Percentiles rank a stretch among this genome's conserved stretches.
Evolutionary conservation across 53 echinoderm and acorn worm species (phyloP).

Genomic region (Actinopyga echinites): DNA sequence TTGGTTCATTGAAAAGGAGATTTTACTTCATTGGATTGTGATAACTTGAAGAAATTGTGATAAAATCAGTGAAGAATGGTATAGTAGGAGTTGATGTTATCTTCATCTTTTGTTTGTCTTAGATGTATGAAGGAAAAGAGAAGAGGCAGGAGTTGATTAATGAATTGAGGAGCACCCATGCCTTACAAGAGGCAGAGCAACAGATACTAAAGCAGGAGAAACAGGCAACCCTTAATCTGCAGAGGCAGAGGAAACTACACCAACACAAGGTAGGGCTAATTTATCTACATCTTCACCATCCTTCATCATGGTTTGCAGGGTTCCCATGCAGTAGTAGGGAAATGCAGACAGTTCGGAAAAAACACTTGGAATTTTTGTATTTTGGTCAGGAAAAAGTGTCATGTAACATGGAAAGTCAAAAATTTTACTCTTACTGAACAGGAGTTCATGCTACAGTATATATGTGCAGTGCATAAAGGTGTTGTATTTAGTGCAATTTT

Average conservation of each 20-base stretch:
- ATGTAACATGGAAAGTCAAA: no score
- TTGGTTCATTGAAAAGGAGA: no score
- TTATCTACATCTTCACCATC: no score
- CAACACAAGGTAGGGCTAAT: not conserved
- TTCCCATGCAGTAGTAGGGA: not conserved
- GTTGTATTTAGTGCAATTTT: no score
- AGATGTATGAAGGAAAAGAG: constrained; percentile 99
- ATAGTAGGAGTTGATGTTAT: not conserved
- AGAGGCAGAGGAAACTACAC: constrained; percentile 76
- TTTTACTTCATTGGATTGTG: no score
- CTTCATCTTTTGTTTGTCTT: not conserved
- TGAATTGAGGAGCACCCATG: constrained; percentile 94
- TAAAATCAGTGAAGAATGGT: no score
- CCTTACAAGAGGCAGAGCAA: constrained; percentile 89
- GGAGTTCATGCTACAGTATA: no score
- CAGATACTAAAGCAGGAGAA: constrained; percentile 83
- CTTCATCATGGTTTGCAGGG: not conserved
- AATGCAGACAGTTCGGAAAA: constrained; percentile 53
- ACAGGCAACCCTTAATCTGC: constrained; percentile 93
- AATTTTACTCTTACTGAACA: no score
- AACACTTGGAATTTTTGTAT: no score
- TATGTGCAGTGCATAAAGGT: no score
- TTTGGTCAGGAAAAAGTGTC: no score
- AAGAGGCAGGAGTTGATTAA: constrained; percentile 94
- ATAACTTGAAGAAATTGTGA: no score